Percentiles rank a stretch among this genome's conserved stretches.
These are phyloP conservation scores for Atlantisia rogersi DNA, from an alignment of 2,113 vertebrate genomes.

Conservation along the genomic window DNA sequence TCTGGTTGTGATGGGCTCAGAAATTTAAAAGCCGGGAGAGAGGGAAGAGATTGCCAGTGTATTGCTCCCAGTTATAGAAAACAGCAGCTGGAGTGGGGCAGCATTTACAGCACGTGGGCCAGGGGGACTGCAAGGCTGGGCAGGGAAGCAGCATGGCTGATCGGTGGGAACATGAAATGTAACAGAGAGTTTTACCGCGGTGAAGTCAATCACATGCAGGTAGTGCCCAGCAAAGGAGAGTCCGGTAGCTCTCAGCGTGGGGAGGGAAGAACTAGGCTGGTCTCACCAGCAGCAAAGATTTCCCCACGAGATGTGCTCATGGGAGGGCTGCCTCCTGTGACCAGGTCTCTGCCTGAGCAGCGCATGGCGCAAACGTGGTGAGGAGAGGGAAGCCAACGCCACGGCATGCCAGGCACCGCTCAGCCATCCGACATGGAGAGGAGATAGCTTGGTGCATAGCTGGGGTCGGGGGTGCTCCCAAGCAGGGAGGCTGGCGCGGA, in stretches of 20 bases:
- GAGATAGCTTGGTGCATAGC: background rate
- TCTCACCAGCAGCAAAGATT: background rate
- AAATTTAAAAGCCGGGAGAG: background rate
- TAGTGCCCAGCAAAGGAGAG: background rate
- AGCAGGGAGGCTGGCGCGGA: rapidly evolving
- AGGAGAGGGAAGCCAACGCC: background rate
- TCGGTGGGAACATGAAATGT: background rate
- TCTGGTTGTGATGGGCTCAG: background rate
- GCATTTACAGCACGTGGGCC: background rate
- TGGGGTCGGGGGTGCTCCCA: background rate
- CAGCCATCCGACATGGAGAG: background rate
- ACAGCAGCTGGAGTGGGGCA: background rate
- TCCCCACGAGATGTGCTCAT: background rate
- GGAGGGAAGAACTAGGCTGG: background rate
- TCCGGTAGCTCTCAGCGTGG: rapidly evolving
- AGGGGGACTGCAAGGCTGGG: background rate
- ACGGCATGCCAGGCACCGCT: rapidly evolving
- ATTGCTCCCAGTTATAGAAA: background rate
- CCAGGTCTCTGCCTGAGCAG: background rate
- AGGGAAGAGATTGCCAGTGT: background rate
- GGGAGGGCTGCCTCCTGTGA: background rate
- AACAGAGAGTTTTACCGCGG: background rate
- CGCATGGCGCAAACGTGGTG: rapidly evolving
- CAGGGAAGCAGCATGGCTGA: background rate
- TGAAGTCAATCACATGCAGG: background rate